These are phyloP conservation scores for Larimichthys polyactis DNA, from an alignment of 2,113 vertebrate species.

Conservation along the genomic window DNA sequence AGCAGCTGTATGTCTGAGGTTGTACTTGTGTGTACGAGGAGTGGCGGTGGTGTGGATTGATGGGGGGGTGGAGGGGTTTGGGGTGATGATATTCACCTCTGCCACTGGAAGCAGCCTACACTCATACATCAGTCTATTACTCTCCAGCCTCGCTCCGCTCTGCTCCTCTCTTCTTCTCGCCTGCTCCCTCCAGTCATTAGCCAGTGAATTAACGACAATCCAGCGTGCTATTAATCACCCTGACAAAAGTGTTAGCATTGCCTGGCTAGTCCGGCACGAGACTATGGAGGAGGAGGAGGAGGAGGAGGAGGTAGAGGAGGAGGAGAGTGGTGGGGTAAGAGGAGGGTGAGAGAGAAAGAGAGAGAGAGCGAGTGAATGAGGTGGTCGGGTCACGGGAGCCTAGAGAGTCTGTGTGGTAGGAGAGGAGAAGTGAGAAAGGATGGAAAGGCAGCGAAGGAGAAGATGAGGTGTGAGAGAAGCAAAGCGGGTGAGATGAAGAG, in stretches of 20 bases:
- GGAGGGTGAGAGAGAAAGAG: slow-evolving; percentile 24
- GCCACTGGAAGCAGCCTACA: slow-evolving; percentile 91
- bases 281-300: slow-evolving; percentile 53
- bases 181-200: slow-evolving; percentile 94
- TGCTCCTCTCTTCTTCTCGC: slow-evolving; percentile 84
- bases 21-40: background rate
- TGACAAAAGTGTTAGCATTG: slow-evolving; percentile 96
- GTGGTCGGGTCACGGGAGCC: slow-evolving; percentile 28
- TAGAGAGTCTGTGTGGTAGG: slow-evolving; percentile 2
- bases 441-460: slow-evolving; percentile 21
- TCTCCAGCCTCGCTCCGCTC: slow-evolving; percentile 78
- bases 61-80: background rate
- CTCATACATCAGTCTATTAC: slow-evolving; percentile 99
- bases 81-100: slow-evolving; percentile 96
- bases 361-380: slow-evolving; percentile 19
- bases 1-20: slow-evolving; percentile 29
- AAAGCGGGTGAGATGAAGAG: slow-evolving; percentile 25
- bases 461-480: slow-evolving; percentile 9
- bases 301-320: slow-evolving; percentile 35
- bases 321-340: slow-evolving; percentile 9
- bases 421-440: slow-evolving; percentile 3
- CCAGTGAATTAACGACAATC: slow-evolving; percentile 99
- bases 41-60: slow-evolving; percentile 11
- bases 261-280: slow-evolving; percentile 84
- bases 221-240: slow-evolving; percentile 98